These are phyloP conservation scores for Cephus pulcher DNA, from an alignment of 2,888 invertebrate species.

Conservation along the genomic window DNA sequence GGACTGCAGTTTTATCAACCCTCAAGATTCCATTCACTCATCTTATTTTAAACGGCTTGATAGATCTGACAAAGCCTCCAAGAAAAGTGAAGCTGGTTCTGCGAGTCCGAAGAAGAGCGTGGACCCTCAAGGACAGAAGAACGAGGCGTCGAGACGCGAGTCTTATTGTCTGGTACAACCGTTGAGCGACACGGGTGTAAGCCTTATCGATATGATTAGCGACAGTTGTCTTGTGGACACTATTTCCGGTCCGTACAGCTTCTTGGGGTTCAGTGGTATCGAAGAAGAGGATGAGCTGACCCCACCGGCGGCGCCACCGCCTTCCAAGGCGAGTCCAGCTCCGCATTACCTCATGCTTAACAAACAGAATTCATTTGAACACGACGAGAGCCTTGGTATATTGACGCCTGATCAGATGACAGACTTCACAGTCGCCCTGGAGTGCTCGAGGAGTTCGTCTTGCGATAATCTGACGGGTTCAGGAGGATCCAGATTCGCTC, in stretches of 20 bases:
- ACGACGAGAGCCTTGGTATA: slow-evolving; percentile 87
- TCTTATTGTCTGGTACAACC: not conserved
- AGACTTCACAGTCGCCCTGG: slow-evolving; percentile 73
- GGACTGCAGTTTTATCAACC: not conserved
- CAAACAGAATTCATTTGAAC: slow-evolving; percentile 84
- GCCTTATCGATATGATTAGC: slow-evolving; percentile 50
- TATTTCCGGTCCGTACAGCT: slow-evolving; percentile 72
- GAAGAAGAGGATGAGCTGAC: slow-evolving; percentile 25
- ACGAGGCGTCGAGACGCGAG: not conserved
- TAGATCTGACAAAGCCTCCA: not conserved
- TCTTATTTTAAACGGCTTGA: not conserved
- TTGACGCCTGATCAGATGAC: slow-evolving; percentile 90
- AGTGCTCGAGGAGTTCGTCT: slow-evolving; percentile 75
- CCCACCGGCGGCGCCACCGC: slow-evolving; percentile 21
- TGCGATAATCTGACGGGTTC: slow-evolving; percentile 71
- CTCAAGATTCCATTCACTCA: not conserved
- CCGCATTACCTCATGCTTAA: slow-evolving; percentile 65
- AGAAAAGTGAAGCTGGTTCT: not conserved
- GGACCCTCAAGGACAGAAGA: not conserved
- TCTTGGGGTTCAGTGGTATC: slow-evolving; percentile 64
- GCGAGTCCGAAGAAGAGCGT: not conserved
- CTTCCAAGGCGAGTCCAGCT: slow-evolving; percentile 27
- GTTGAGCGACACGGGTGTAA: slow-evolving; percentile 38
- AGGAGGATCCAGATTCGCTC: slow-evolving; percentile 50
- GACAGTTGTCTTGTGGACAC: slow-evolving; percentile 48